Percentiles rank a stretch among this genome's conserved stretches.
phyloP scores from a whole-genome alignment of 2,888 invertebrate genomes.

The Tyria jacobaeae region DNA sequence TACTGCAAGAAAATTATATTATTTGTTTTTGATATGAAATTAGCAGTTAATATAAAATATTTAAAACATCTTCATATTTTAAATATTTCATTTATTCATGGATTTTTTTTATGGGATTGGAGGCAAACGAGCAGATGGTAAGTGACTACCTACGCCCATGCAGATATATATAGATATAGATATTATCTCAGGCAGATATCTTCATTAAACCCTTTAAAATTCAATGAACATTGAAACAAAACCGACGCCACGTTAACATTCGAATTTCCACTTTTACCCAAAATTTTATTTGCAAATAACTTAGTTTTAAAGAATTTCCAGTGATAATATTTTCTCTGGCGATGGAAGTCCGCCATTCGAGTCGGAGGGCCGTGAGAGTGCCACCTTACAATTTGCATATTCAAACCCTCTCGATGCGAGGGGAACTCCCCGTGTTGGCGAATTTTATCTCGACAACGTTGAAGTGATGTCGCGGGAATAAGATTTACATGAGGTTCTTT shows the following conservation, averaged over 20 bases:
- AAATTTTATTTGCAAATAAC: constrained; percentile 48
- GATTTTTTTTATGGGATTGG: no score
- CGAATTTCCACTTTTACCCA: constrained; percentile 34
- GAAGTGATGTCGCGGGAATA: constrained; percentile 46
- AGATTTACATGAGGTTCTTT: constrained; percentile 46
- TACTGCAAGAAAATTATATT: no score
- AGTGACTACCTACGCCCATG: no score
- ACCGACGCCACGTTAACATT: constrained; percentile 31
- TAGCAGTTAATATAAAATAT: no score
- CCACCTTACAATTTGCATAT: constrained; percentile 62
- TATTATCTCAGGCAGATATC: no score
- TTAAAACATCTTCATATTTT: no score
- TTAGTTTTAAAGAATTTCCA: constrained; percentile 50
- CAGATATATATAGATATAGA: no score
- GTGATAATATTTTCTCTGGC: constrained; percentile 61
- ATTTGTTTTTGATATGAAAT: no score
- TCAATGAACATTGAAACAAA: neutral
- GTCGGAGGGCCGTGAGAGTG: constrained; percentile 46
- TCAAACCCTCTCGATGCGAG: constrained; percentile 55
- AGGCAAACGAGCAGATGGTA: no score
- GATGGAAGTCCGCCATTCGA: constrained; percentile 44
- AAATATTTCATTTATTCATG: no score
- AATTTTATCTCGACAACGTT: constrained; percentile 43
- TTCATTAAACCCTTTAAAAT: no score
- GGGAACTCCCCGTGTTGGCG: constrained; percentile 40